Conservation (phyloP, 2,888 invertebrate genomes). For the Machimus rusticus region DNA sequence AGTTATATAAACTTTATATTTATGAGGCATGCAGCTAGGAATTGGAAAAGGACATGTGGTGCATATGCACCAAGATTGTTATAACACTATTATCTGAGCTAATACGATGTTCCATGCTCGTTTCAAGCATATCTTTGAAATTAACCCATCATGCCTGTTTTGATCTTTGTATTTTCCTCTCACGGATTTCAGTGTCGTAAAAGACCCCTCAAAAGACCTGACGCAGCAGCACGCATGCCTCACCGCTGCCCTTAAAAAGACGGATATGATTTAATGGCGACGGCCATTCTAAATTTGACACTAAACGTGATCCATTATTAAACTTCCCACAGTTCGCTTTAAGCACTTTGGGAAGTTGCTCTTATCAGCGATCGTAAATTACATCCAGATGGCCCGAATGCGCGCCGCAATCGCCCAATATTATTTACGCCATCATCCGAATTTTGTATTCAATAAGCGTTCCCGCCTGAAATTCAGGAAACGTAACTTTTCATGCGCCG, state of each 20-base stretch:
- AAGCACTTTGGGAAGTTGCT: conserved; percentile 5
- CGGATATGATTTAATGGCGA: neutral
- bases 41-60: neutral
- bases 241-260: neutral
- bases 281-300: neutral
- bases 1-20: neutral
- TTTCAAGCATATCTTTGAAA: neutral
- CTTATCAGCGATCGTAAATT: conserved; percentile 20
- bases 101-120: neutral
- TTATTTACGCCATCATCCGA: conserved; percentile 4
- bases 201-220: neutral
- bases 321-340: neutral
- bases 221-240: neutral
- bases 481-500: conserved; percentile 29
- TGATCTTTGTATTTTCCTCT: neutral
- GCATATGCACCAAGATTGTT: neutral
- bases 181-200: neutral
- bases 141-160: neutral
- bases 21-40: neutral
- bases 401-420: neutral
- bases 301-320: neutral
- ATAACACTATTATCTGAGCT: neutral
- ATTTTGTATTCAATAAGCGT: conserved; percentile 15
- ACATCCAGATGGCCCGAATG: neutral
- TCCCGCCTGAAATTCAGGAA: conserved; percentile 9